Conservation (phyloP, 2,888 invertebrate species). For the Drosophila histrio region DNA sequence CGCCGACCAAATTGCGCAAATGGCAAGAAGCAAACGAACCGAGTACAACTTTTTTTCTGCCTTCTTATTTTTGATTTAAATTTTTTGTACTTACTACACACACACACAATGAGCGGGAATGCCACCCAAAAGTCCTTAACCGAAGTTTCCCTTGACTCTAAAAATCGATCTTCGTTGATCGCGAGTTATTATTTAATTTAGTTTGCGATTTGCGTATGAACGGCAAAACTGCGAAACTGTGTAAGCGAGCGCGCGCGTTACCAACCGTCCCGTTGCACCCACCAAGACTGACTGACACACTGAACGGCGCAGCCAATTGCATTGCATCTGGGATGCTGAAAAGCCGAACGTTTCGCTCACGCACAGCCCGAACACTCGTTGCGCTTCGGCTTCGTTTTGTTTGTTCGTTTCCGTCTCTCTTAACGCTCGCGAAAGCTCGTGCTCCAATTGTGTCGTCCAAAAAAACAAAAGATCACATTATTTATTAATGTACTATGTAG, state of each 20-base stretch:
- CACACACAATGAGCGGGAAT: slow-evolving; percentile 43
- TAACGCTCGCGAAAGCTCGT: slow-evolving; percentile 32
- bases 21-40: slow-evolving; percentile 64
- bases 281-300: slow-evolving; percentile 73
- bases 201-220: slow-evolving; percentile 5
- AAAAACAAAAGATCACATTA: slow-evolving; percentile 58
- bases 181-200: slow-evolving; percentile 58
- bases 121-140: not conserved
- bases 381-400: slow-evolving; percentile 12
- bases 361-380: slow-evolving; percentile 2
- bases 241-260: not conserved
- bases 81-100: slow-evolving; percentile 68
- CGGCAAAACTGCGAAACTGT: not conserved
- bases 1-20: slow-evolving; percentile 75
- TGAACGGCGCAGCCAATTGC: slow-evolving; percentile 59
- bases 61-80: slow-evolving; percentile 10
- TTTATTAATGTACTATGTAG: slow-evolving; percentile 33
- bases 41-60: slow-evolving; percentile 39
- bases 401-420: slow-evolving; percentile 18
- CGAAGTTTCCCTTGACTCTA: slow-evolving; percentile 5
- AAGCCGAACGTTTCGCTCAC: slow-evolving; percentile 15
- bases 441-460: slow-evolving; percentile 59
- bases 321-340: slow-evolving; percentile 63
- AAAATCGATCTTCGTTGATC: slow-evolving; percentile 44
- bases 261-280: slow-evolving; percentile 68